Evolutionary conservation across 2,797 vertebrate species (phyloP).

Genomic region (Sebastes hopkinsi): DNA sequence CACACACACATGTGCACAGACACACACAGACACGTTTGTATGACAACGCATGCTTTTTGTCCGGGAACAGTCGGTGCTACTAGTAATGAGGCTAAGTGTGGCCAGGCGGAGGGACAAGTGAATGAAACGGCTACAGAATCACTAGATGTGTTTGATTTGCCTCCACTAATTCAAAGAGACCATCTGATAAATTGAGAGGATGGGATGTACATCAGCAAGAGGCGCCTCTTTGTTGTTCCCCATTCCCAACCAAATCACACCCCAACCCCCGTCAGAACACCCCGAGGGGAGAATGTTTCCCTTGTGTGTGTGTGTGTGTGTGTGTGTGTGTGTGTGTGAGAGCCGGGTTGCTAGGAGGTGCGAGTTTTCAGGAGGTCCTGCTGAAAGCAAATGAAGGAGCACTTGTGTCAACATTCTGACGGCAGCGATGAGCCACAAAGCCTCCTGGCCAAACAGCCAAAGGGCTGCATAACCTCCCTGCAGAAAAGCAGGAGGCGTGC

Average conservation of each 20-base stretch:
- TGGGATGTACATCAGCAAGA: conserved; percentile 77
- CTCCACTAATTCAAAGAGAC: conserved; percentile 77
- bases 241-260: conserved; percentile 72
- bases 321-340: neutral
- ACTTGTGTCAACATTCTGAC: conserved; percentile 79
- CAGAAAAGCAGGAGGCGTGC: conserved; percentile 11
- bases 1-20: neutral
- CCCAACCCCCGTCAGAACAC: conserved; percentile 60
- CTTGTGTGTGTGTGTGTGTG: conserved; percentile 43
- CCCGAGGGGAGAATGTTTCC: conserved; percentile 68
- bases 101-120: conserved; percentile 66
- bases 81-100: conserved; percentile 72
- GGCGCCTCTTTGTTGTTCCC: conserved; percentile 70
- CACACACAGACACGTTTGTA: conserved; percentile 3
- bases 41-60: conserved; percentile 50
- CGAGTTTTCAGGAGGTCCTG: conserved; percentile 76
- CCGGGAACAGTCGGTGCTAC: conserved; percentile 39
- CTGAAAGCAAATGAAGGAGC: conserved; percentile 82
- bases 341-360: conserved; percentile 71
- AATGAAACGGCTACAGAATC: conserved; percentile 72
- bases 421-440: conserved; percentile 65
- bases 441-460: conserved; percentile 55
- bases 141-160: conserved; percentile 72
- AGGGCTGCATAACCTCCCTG: conserved; percentile 44
- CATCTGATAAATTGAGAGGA: conserved; percentile 77